phyloP scores from a whole-genome alignment of 2,797 vertebrate species.

The Ctenopoma multispine region DNA sequence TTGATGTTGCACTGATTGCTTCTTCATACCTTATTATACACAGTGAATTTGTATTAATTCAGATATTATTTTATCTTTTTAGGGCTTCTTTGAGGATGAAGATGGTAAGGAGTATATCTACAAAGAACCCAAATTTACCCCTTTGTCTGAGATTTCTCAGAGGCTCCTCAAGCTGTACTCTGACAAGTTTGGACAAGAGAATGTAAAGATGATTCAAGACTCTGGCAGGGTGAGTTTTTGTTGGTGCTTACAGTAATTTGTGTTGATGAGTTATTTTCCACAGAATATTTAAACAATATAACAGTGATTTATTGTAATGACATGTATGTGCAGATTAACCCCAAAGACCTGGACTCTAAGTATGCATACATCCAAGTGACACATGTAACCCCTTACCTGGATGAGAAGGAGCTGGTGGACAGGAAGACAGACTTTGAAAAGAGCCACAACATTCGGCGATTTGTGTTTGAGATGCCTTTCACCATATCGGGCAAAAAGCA shows the following conservation, averaged over 20 bases:
- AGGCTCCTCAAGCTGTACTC: conserved; percentile 96
- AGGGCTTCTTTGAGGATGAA: conserved; percentile 99
- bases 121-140: conserved; percentile 97
- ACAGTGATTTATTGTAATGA: not conserved
- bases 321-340: conserved; percentile 88
- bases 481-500: conserved; percentile 95
- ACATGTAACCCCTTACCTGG: conserved; percentile 93
- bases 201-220: conserved; percentile 99
- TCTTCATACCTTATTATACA: not conserved
- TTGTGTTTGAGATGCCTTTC: conserved; percentile 99
- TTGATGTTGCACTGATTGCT: conserved; percentile 41
- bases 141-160: conserved; percentile 96
- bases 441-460: conserved; percentile 95
- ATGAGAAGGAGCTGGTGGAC: conserved; percentile 95
- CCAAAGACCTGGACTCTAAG: conserved; percentile 98
- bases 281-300: not conserved
- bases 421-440: conserved; percentile 96
- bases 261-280: not conserved
- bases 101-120: conserved; percentile 99
- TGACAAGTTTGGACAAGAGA: conserved; percentile 97
- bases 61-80: conserved; percentile 20
- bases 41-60: not conserved
- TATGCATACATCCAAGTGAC: conserved; percentile 98
- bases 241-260: not conserved
- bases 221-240: conserved; percentile 90